These are phyloP conservation scores for Cepphus grylle DNA, from an alignment of 2,113 vertebrate genomes.

Conservation along the genomic window DNA sequence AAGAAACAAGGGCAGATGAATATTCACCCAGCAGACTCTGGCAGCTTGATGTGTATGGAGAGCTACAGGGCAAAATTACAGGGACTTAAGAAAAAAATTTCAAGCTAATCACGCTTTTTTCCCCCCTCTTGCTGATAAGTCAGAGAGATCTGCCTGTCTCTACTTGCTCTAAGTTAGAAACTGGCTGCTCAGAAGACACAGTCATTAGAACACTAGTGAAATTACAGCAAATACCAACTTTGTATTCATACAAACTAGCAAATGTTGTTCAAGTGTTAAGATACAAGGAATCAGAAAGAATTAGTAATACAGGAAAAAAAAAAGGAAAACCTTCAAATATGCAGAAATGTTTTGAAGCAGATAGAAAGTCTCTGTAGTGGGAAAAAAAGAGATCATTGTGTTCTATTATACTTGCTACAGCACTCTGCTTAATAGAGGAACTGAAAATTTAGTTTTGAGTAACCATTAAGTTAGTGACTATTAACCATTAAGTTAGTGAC, in stretches of 20 bases:
- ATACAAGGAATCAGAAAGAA: background rate
- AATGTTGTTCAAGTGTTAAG: background rate
- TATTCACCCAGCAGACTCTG: background rate
- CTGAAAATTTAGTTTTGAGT: constrained; percentile 49
- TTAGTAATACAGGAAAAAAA: background rate
- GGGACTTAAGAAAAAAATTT: background rate
- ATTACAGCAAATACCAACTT: constrained; percentile 16
- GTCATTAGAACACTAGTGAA: constrained; percentile 15
- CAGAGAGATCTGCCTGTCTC: background rate
- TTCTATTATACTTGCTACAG: constrained; percentile 12
- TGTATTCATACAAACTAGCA: background rate
- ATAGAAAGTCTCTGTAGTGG: constrained; percentile 11
- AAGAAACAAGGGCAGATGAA: background rate
- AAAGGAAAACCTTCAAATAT: background rate
- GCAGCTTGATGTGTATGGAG: background rate
- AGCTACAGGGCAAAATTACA: background rate
- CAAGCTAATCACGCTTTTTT: background rate
- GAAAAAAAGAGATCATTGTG: background rate
- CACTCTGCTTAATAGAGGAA: constrained; percentile 40
- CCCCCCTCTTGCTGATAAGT: background rate
- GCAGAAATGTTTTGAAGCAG: background rate
- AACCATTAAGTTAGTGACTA: constrained; percentile 34
- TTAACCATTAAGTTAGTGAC: constrained; percentile 32
- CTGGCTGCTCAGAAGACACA: background rate
- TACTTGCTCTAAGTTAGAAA: background rate